These are phyloP conservation scores for Monoplex corrugatus DNA, from an alignment of 2,888 invertebrate species.

Conservation along the genomic window DNA sequence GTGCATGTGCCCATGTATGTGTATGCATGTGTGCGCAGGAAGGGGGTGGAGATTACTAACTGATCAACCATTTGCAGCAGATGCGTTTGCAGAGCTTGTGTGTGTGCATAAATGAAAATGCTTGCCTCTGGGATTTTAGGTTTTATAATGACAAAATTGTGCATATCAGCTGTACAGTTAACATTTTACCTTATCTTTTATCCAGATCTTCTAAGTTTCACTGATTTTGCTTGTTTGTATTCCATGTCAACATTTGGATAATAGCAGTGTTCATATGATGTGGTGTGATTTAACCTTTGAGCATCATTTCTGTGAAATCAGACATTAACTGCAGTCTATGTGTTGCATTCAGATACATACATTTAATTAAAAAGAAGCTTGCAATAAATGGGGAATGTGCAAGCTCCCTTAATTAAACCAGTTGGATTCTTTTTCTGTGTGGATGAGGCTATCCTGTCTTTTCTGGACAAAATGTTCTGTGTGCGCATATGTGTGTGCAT, in stretches of 20 bases:
- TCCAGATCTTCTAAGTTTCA: too few relatives aligned
- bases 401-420: neutral
- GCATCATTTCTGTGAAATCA: neutral
- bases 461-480: neutral
- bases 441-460: too few relatives aligned
- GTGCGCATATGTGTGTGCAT: neutral
- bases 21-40: neutral
- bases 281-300: neutral
- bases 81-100: neutral
- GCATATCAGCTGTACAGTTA: conserved; percentile 11
- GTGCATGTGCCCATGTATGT: neutral
- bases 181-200: neutral
- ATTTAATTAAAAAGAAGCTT: neutral
- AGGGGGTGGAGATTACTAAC: too few relatives aligned
- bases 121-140: neutral
- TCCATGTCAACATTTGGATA: neutral
- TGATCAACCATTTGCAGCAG: too few relatives aligned
- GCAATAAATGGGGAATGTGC: conserved; percentile 32
- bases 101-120: neutral
- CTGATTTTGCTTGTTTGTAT: neutral
- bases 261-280: neutral
- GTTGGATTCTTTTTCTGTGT: too few relatives aligned
- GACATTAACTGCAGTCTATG: neutral
- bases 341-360: neutral
- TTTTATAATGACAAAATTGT: neutral